Evolutionary conservation across 2,888 invertebrate genomes (phyloP), one percentile per base, ranked within the genome.

Genomic region (Calameuta idolon): DNA sequence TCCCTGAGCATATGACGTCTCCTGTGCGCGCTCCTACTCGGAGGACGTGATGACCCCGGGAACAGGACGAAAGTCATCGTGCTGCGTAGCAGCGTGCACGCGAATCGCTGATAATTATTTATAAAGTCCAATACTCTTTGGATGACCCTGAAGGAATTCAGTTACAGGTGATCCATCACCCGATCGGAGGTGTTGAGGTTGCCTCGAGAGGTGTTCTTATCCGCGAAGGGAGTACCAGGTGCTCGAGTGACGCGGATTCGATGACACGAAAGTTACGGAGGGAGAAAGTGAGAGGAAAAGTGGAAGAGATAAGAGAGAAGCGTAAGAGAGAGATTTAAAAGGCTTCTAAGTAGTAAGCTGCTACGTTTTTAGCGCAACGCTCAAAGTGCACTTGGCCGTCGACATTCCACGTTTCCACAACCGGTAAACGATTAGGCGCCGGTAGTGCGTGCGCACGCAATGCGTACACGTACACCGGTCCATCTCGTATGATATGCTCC

Each of bases 1-100:
- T 96, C 96, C 69, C 93, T 96, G 84, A 96, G 95, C 91, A 96
- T 96, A 93, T 96, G 93, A 94, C 90, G 90, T 85, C 87, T 90
- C 84, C 87, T 90, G 77, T 89, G 88, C 90, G 88, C 89, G 89
- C 90, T 90, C 87, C 89, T 90, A 85, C 87, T 90, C 85, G 89
- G 89, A 80, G 88, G 87, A 84, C 87, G 87, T 84, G 88, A 90
- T 85, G 89, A 90, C 80, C 90, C 90, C 34, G 87, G 85, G 75
- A 86, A 83, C 77, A 86, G 87, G 75, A 87, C 87, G 82, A 87
- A 89, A 84, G 86, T 90, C 82, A 85, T 90, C 78, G 89, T 90
- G 78, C 88, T 90, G 75, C 90, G 88, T 83, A 90, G 90, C 85
- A 90, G 89, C 79, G 90, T 89, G 76, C 87, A 89, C 84, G 84